Evolutionary conservation across 2,113 vertebrate species (phyloP), one percentile per base, ranked within the genome.

Genomic region (Cephalopterus ornatus): DNA sequence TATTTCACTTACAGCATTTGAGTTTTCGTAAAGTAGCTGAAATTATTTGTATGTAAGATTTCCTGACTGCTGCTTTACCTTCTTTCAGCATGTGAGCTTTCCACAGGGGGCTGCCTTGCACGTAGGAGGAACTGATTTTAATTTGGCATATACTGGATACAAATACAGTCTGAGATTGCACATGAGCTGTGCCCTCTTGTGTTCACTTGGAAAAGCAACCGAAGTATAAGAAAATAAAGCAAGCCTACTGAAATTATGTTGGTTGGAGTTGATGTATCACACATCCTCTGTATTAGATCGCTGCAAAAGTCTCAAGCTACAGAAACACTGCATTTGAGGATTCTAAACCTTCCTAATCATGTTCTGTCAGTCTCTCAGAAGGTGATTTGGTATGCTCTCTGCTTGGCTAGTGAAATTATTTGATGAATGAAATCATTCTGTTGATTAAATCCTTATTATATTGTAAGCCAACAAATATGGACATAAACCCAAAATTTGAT

Each of bases 131-230:
- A 33, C 14, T 73, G 9, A 46, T 62, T 70, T 95, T 62, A 68
- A 46, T 62, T 88, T 89, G 77, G n/a, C 3, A 0, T 28, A 13
- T 30, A 6, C 28, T 49, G 63, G 62, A 21, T 81, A 12, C 4
- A 33, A 76, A 32, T 9, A 13, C 23, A 74, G 55, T 6, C n/a
- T 41, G 82, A 72, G 46, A 27, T 26, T 58, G 78, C 41, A 75
- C 42, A 90, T 47, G 94, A 93, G 96, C 58, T 96, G 62, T 96
- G 97, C 97, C 97, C 97, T 97, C 97, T 97, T 92, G 96, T 96
- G 97, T 97, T 97, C 88, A 50, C 59, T 96, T 87, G 76, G 77
- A 89, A 97, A 86, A 97, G 61, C 75, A 94, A 75, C 52, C 19
- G 4, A 78, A 75, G 27, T 3, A 6, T 24, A 66, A 66, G 59